Evolutionary conservation across 2,888 invertebrate genomes (phyloP).

Genomic region (Apamea sordens): DNA sequence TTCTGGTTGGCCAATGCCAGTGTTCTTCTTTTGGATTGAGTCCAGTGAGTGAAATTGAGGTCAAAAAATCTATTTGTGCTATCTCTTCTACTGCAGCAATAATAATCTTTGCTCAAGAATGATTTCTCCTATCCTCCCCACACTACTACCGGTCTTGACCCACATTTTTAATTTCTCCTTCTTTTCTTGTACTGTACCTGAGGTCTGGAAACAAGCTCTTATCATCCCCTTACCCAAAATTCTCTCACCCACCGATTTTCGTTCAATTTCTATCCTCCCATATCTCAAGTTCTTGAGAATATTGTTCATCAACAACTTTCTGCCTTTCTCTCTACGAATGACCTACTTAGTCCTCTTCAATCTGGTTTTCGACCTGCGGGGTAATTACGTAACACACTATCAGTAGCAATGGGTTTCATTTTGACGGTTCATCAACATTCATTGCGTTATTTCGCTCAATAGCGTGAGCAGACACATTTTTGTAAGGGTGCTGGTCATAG

Average conservation of each 20-base stretch:
- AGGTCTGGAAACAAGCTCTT: not conserved
- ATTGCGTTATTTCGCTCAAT: no score
- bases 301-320: constrained; percentile 1
- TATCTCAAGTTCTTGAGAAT: not conserved
- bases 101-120: no score
- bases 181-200: not conserved
- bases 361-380: not conserved
- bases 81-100: no score
- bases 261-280: not conserved
- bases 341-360: not conserved
- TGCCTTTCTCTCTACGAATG: not conserved
- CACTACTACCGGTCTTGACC: no score
- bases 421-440: no score
- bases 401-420: no score
- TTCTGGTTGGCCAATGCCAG: no score
- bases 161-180: no score
- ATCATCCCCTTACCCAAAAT: not conserved
- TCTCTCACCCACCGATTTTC: not conserved
- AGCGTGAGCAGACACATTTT: no score
- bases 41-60: not conserved
- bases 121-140: no score
- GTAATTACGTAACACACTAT: no score
- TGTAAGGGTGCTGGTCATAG: not conserved
- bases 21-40: not conserved
- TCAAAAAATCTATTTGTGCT: not conserved